These are phyloP conservation scores for Procavia capensis DNA, from an alignment of 2,113 vertebrate genomes.

Conservation along the genomic window DNA sequence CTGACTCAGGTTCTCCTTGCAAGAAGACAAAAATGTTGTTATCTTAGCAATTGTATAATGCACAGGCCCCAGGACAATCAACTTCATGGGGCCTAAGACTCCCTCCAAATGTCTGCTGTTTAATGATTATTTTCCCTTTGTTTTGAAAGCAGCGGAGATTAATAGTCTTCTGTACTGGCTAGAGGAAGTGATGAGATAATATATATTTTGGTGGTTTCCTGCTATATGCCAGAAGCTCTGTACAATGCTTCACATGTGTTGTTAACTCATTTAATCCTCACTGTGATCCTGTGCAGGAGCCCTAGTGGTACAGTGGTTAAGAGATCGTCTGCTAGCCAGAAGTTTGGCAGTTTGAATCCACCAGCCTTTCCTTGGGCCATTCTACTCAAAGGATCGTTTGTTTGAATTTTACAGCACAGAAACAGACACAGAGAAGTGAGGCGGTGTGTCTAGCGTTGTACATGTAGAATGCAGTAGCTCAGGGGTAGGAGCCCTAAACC, in stretches of 20 bases:
- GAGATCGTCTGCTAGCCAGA: too few species aligned
- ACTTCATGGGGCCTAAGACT: background rate
- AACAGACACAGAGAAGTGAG: background rate
- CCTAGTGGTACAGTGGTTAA: too few species aligned
- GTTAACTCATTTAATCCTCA: background rate
- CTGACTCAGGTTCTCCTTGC: background rate
- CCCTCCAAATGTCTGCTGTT: background rate
- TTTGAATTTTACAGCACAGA: background rate
- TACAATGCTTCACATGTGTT: background rate
- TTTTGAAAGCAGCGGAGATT: background rate
- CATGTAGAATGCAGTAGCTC: background rate
- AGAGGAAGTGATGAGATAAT: background rate
- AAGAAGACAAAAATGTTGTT: background rate
- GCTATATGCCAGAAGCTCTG: background rate
- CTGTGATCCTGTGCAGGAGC: background rate
- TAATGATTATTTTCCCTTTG: background rate
- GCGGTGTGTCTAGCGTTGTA: background rate
- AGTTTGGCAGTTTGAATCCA: too few species aligned
- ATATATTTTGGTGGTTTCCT: constrained; percentile 4
- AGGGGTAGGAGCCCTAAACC: background rate
- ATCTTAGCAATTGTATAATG: background rate
- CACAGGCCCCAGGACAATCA: background rate
- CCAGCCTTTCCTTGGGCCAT: too few species aligned
- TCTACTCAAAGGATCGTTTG: background rate
- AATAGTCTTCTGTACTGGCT: background rate